Evolutionary conservation across 1,140 invertebrate genomes (phyloP).

Genomic region (Brachionus rubens): DNA sequence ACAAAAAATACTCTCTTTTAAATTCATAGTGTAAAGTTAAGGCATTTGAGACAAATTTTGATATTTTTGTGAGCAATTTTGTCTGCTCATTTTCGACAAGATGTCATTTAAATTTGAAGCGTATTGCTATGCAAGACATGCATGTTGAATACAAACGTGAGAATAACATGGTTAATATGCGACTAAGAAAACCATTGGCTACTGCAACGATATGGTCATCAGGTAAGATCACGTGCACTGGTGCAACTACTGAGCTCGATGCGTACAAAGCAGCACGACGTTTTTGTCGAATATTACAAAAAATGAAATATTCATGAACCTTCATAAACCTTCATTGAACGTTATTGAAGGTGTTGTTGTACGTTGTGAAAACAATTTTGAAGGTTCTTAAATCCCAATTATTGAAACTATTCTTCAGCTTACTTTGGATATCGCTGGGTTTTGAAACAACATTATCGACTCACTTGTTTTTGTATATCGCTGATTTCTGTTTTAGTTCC

Average conservation of each 20-base stretch:
- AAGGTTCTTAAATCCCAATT: too few species aligned
- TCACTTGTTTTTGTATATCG: too few species aligned
- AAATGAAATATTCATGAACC: constrained; percentile 95
- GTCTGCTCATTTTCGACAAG: constrained; percentile 94
- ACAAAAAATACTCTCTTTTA: constrained; percentile 2
- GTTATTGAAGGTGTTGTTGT: too few species aligned
- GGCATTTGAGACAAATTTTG: background rate
- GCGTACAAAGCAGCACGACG: constrained; percentile 84
- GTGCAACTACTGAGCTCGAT: constrained; percentile 77
- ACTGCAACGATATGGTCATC: constrained; percentile 97
- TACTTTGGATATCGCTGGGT: too few species aligned
- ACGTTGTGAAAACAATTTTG: too few species aligned
- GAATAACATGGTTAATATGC: constrained; percentile 95
- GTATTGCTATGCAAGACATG: constrained; percentile 82
- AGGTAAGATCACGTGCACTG: constrained; percentile 91
- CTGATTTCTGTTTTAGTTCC: too few species aligned
- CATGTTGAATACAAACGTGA: constrained; percentile 94
- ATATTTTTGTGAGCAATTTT: constrained; percentile 90
- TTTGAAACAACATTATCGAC: too few species aligned
- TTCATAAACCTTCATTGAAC: too few species aligned
- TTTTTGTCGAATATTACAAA: constrained; percentile 84
- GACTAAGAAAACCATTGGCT: constrained; percentile 81
- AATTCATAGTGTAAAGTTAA: constrained; percentile 31
- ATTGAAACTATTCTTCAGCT: too few species aligned
- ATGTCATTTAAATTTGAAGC: constrained; percentile 91